Percentiles rank a stretch among this genome's conserved stretches.
phyloP scores from a whole-genome alignment of 2,113 vertebrate genomes.

The Oophaga pumilio region DNA sequence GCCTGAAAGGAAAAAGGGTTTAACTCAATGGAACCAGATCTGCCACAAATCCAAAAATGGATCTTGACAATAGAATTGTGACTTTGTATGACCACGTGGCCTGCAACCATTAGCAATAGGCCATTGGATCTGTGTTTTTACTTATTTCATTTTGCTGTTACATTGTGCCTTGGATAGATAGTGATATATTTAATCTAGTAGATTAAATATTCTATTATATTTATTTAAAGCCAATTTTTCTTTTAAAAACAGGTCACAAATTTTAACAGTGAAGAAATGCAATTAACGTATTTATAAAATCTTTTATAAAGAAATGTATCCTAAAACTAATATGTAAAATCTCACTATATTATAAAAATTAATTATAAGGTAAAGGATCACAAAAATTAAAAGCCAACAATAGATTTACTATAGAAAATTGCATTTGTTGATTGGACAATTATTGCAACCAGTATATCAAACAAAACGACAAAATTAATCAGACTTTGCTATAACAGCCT shows the following conservation, averaged over 20 bases:
- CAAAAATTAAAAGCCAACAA: not conserved
- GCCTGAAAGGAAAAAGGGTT: too few species aligned
- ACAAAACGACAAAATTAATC: conserved; percentile 15
- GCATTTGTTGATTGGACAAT: not conserved
- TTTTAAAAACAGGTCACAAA: not conserved
- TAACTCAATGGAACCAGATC: too few species aligned
- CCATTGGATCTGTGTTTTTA: too few species aligned
- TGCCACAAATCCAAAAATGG: too few species aligned
- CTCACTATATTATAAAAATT: not conserved
- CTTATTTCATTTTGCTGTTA: not conserved
- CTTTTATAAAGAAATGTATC: not conserved
- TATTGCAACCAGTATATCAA: not conserved
- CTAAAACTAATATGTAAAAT: not conserved
- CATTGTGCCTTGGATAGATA: not conserved
- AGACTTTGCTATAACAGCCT: not conserved
- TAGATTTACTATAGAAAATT: not conserved
- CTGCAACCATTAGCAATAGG: too few species aligned
- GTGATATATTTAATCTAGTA: not conserved
- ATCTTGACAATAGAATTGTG: too few species aligned
- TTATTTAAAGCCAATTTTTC: not conserved
- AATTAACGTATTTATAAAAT: not conserved
- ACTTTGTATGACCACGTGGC: too few species aligned
- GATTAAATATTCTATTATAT: not conserved
- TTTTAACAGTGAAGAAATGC: not conserved
- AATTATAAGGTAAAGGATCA: not conserved